phyloP scores from a whole-genome alignment of 1,140 invertebrate species.

The Drosophila oshimai region DNA sequence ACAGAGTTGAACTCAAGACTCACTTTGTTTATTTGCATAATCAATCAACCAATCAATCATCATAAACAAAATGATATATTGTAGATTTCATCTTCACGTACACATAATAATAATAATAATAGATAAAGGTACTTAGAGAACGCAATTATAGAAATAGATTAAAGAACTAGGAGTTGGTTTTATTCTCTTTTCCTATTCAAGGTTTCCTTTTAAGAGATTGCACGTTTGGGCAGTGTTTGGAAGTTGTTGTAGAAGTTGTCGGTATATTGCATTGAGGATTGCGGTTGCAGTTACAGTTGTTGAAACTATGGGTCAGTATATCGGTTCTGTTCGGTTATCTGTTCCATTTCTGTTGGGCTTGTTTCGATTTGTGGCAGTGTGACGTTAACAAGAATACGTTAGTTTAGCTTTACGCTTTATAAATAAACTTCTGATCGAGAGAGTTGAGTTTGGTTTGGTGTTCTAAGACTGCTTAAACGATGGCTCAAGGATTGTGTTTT shows the following conservation, averaged over 20 bases:
- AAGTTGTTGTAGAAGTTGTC: constrained; percentile 52
- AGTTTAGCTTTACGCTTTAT: constrained; percentile 13
- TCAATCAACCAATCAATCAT: constrained; percentile 49
- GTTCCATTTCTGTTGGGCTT: constrained; percentile 12
- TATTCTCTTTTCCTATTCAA: constrained; percentile 46
- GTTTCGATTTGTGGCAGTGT: constrained; percentile 62
- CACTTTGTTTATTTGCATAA: constrained; percentile 54
- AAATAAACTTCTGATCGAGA: constrained; percentile 38
- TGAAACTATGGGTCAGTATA: constrained; percentile 22
- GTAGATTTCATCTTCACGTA: constrained; percentile 54
- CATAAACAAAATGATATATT: constrained; percentile 57
- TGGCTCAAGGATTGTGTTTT: constrained; percentile 25
- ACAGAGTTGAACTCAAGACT: constrained; percentile 79
- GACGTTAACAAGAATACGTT: constrained; percentile 45
- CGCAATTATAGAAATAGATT: constrained; percentile 68
- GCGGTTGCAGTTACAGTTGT: constrained; percentile 10
- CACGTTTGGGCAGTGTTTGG: constrained; percentile 78
- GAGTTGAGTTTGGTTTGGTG: constrained; percentile 11
- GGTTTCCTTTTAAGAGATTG: constrained; percentile 67
- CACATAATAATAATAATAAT: constrained; percentile 59
- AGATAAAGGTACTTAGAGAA: constrained; percentile 80
- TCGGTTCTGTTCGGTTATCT: constrained; percentile 8
- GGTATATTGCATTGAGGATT: constrained; percentile 59
- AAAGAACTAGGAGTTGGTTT: constrained; percentile 73
- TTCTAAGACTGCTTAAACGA: constrained; percentile 26